A percentile compares a stretch with the other conserved stretches of the same genome.
These are phyloP conservation scores for Sinocyclocheilus maitianheensis DNA, from an alignment of 2,113 vertebrate genomes.

Conservation along the genomic window DNA sequence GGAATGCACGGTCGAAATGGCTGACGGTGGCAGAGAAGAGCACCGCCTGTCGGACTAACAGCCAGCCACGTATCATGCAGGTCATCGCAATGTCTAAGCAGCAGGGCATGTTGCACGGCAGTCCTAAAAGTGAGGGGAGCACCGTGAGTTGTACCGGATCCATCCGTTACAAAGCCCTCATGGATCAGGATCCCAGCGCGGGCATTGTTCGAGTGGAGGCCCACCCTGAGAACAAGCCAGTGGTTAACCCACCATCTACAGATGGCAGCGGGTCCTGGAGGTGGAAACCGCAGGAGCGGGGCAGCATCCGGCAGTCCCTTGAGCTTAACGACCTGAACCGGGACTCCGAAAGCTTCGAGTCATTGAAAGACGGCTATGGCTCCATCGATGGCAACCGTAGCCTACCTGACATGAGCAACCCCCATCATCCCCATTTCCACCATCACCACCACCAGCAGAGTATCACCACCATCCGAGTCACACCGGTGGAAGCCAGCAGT, in stretches of 20 bases:
- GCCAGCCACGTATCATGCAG: constrained; percentile 93
- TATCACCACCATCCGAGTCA: constrained; percentile 87
- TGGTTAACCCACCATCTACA: constrained; percentile 86
- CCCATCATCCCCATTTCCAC: constrained; percentile 60
- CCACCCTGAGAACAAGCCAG: constrained; percentile 88
- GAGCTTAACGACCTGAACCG: constrained; percentile 93
- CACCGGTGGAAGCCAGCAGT: constrained; percentile 85
- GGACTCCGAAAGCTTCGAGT: constrained; percentile 92
- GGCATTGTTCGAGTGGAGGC: constrained; percentile 90
- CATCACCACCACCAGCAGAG: constrained; percentile 70
- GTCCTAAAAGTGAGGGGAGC: constrained; percentile 84
- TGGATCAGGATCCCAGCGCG: constrained; percentile 82
- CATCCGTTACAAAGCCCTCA: constrained; percentile 82
- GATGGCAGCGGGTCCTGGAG: constrained; percentile 95
- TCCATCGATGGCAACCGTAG: constrained; percentile 85
- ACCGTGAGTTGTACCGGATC: constrained; percentile 80
- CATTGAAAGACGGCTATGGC: constrained; percentile 83
- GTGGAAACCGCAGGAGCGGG: constrained; percentile 81
- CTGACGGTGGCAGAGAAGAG: constrained; percentile 91
- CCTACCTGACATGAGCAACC: constrained; percentile 67
- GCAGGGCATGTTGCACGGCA: constrained; percentile 91
- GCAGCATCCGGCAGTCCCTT: constrained; percentile 85
- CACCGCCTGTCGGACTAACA: constrained; percentile 80
- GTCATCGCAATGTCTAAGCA: constrained; percentile 99
- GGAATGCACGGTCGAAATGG: constrained; percentile 88